Conservation (phyloP, 2,113 vertebrate genomes). For the Himantopus leucocephalus region DNA sequence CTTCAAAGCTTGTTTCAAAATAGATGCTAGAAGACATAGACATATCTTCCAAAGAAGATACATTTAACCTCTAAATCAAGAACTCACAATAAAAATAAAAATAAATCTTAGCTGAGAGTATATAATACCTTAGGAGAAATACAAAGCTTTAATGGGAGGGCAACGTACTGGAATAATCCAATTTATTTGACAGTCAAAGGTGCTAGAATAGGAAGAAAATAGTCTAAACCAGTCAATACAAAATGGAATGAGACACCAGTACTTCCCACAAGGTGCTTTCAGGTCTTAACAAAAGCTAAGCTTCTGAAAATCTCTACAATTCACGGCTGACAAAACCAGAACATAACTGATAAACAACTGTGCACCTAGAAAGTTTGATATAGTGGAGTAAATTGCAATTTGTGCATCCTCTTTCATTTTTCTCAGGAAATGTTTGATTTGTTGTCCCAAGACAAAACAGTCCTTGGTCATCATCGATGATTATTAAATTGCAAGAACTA, state of each 20-base stretch:
- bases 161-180: neutral
- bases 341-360: neutral
- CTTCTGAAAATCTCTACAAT: neutral
- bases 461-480: neutral
- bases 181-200: neutral
- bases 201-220: neutral
- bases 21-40: neutral
- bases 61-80: neutral
- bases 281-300: neutral
- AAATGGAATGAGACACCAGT: neutral
- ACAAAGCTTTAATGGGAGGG: neutral
- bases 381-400: neutral
- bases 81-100: neutral
- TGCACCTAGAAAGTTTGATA: neutral
- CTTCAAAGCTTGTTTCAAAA: neutral
- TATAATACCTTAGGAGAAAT: neutral
- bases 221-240: neutral
- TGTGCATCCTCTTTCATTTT: neutral
- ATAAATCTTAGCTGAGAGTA: neutral
- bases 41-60: neutral
- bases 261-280: neutral
- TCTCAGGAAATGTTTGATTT: neutral
- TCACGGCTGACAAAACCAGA: neutral
- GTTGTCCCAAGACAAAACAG: neutral
- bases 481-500: neutral